Conservation (phyloP, 1,140 invertebrate genomes). For the Ostrea edulis region DNA sequence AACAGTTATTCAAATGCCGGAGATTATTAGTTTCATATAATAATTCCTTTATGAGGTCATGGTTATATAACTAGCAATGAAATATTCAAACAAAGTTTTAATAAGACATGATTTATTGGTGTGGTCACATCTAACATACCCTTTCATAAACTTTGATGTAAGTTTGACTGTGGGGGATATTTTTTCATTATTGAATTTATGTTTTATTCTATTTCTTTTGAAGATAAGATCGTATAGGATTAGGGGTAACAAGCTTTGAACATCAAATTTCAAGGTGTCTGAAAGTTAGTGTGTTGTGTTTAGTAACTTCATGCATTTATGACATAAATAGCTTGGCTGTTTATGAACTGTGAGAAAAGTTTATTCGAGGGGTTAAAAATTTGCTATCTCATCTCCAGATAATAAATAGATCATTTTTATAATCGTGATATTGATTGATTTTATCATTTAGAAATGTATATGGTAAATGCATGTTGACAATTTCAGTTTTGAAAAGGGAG, state of each 20-base stretch:
- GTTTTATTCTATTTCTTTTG: not conserved
- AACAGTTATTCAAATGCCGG: not conserved
- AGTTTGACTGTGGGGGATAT: slow-evolving; percentile 24
- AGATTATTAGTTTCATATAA: not conserved
- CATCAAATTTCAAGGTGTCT: slow-evolving; percentile 35
- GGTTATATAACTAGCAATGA: not conserved
- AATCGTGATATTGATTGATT: not conserved
- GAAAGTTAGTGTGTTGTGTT: not conserved
- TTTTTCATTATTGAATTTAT: slow-evolving; percentile 28
- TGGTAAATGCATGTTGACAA: no score
- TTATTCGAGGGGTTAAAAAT: not conserved
- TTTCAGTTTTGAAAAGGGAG: no score
- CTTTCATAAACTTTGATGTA: not conserved
- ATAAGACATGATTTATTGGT: slow-evolving; percentile 12
- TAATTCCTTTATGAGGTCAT: not conserved
- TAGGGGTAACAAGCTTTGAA: not conserved
- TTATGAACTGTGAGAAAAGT: not conserved
- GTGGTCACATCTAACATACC: not conserved
- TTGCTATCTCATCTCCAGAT: slow-evolving; percentile 34
- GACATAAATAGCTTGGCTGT: not conserved
- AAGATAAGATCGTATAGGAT: slow-evolving; percentile 9
- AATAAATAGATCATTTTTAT: not conserved
- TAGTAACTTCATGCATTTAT: not conserved
- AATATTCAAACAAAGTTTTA: not conserved
- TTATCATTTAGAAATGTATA: not conserved